Base-by-base conservation (phyloP, 2,888 invertebrate genomes). In the Catocala fraxini region DNA sequence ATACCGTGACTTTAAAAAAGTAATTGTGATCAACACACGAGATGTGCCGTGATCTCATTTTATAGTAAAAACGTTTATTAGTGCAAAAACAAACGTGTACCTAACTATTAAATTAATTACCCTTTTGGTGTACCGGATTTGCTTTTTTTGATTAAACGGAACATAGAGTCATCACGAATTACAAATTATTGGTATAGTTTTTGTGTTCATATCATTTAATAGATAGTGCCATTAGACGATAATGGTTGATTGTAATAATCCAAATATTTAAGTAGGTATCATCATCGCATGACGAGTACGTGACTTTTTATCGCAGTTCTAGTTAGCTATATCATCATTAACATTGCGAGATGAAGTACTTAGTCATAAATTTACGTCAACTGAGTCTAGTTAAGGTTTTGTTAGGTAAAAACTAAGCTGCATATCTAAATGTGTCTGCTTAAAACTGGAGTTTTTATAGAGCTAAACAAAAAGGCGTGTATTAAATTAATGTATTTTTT, bases 41-140 rank as follows among this genome's bases (percentile, higher is more conserved):
- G 35, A 73, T 73, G 70, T 68, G 63, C 60, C 51, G 79, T 90
- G 90, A 91, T 86, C 88, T 91, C 90, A 90, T 88, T 89, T 73
- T 73, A 56, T 61, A 59, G 68, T 78, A 90, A 90, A 89, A 90
- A 87, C 68, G 73, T 85, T 87, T 82, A 89, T 86, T 87, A 84
- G 68, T 75, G 78, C 84, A 91, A 91, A 91, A 91, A 90, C 76
- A 63, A 72, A 72, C n/a, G n/a, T n/a, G 43, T 55, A 55, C 56
- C 34, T 41, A 56, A 68, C 61, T 59, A 72, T 70, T 74, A 73
- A 72, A 82, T 84, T 88, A 83, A 85, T 83, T 83, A 81, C 77
- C 77, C 69, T 81, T 80, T 84, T 75, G 81, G 47, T 57, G 82
- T 89, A 81, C 90, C 90, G 91, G 91, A 91, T 83, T 83, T 78